Conservation (phyloP, 1,140 invertebrate species). For the Orius insidiosus region DNA sequence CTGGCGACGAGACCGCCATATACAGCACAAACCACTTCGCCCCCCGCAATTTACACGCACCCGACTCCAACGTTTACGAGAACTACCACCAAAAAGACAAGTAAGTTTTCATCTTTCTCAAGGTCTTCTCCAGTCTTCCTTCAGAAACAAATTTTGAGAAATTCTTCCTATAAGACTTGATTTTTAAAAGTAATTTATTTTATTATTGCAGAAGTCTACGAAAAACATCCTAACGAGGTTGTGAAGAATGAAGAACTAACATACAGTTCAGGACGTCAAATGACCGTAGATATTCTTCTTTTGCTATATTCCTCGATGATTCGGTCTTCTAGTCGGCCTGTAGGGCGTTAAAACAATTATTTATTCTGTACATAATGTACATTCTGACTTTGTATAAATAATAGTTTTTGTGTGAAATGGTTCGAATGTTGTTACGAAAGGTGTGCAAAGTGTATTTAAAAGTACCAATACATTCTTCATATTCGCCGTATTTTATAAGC, state of each 20-base stretch:
- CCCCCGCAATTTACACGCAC: constrained; percentile 26
- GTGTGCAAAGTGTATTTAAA: constrained; percentile 9
- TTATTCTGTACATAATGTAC: constrained; percentile 15
- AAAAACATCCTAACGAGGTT: constrained; percentile 77
- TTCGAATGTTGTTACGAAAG: constrained; percentile 7
- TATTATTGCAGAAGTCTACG: constrained; percentile 52
- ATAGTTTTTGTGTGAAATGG: constrained; percentile 11
- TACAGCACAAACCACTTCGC: constrained; percentile 12
- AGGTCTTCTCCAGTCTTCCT: not conserved
- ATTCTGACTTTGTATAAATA: constrained; percentile 15
- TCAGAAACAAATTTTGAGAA: too few relatives aligned
- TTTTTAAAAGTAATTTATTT: too few relatives aligned
- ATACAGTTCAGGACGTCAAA: constrained; percentile 30
- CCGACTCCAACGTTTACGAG: constrained; percentile 16
- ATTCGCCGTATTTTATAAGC: too few relatives aligned
- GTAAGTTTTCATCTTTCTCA: too few relatives aligned
- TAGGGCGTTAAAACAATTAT: constrained; percentile 11
- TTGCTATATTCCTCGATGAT: constrained; percentile 9
- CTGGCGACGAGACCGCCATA: constrained; percentile 6
- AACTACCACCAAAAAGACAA: constrained; percentile 34
- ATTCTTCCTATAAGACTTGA: too few relatives aligned
- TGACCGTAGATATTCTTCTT: constrained; percentile 4
- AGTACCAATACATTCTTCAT: not conserved
- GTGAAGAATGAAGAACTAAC: constrained; percentile 83
- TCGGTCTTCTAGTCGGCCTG: constrained; percentile 16